Percentiles rank a stretch among this genome's conserved stretches.
Evolutionary conservation across 2,797 vertebrate species (phyloP).

Genomic region (Aplochiton taeniatus): DNA sequence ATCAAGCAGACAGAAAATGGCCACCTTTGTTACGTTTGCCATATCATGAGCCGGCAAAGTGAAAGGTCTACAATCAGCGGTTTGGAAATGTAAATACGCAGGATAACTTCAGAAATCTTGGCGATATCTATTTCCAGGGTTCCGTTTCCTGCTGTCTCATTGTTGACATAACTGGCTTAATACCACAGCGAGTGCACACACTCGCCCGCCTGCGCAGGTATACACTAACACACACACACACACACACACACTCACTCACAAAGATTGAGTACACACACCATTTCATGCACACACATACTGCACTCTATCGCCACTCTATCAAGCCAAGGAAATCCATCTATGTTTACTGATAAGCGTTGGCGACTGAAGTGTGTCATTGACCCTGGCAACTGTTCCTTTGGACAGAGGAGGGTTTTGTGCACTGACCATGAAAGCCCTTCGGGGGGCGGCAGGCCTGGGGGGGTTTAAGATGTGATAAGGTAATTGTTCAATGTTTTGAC

Average conservation of each 20-base stretch:
- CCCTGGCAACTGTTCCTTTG: slow-evolving; percentile 62
- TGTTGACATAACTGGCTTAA: slow-evolving; percentile 31
- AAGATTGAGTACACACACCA: background rate
- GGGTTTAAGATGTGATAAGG: slow-evolving; percentile 63
- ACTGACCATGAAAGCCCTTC: slow-evolving; percentile 34
- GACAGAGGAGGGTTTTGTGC: slow-evolving; percentile 41
- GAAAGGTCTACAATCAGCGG: slow-evolving; percentile 52
- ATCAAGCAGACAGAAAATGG: slow-evolving; percentile 60
- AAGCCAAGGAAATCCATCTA: slow-evolving; percentile 51
- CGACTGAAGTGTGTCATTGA: slow-evolving; percentile 56
- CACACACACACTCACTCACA: background rate
- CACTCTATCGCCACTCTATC: slow-evolving; percentile 20
- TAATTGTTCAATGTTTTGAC: slow-evolving; percentile 65
- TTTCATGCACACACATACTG: slow-evolving; percentile 22
- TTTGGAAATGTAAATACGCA: slow-evolving; percentile 44
- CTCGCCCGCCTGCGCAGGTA: background rate
- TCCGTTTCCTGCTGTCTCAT: slow-evolving; percentile 34
- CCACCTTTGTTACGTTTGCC: slow-evolving; percentile 50
- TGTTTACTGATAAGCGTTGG: slow-evolving; percentile 59
- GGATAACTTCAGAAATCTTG: slow-evolving; percentile 49
- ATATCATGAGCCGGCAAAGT: slow-evolving; percentile 31
- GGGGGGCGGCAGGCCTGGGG: slow-evolving; percentile 30
- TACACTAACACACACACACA: background rate
- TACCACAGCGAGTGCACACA: slow-evolving; percentile 6
- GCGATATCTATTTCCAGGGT: slow-evolving; percentile 50